Evolutionary conservation across 2,797 vertebrate genomes (phyloP), one percentile per base, ranked within the genome.

Genomic region (Alectoris magna): DNA sequence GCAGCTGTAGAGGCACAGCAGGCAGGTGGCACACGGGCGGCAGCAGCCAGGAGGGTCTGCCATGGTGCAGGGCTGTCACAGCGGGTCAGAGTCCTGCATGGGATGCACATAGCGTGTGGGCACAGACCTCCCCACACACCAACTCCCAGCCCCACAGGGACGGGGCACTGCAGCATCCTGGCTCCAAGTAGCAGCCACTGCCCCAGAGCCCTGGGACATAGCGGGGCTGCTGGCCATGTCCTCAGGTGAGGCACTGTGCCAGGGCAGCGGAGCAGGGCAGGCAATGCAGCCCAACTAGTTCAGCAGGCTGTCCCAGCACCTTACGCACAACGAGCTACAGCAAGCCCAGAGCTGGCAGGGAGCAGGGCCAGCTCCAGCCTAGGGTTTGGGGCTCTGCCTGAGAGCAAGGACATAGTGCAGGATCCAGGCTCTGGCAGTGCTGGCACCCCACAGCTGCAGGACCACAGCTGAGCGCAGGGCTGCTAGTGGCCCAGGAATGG

Each of bases 1-100:
- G 97, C 99, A 99, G 97, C 98, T 98, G 74, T 99, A 99, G 55
- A 98, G 93, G 82, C 98, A 98, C 85, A 98, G 97, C 95, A 98
- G 96, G 97, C 98, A 98, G 79, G 94, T 94, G 90, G 96, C 91
- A 87, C 97, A 98, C 41, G 96, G 46, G 4, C 49, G 90, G 16
- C 97, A 94, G 94, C 96, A 96, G 51, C 76, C 29, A 0, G 84
- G 64, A 3, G 49, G 63, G 51, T 96, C 92, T 3, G 96, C 94
- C 98, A 98, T 98, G 43, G 62, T 8, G 34, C 68, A 2, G 31
- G 64, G 48, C 79, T 95, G 56, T 78, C 51, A 39, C 56, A 66
- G 18, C 15, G 24, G 27, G 38, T 51, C 76, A 70, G 63, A 0
- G 43, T 90, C 84, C 93, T 90, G 93, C 9, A 29, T 81, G 77